These are phyloP conservation scores for Gobiocypris rarus DNA, from an alignment of 2,113 vertebrate species.

Conservation along the genomic window DNA sequence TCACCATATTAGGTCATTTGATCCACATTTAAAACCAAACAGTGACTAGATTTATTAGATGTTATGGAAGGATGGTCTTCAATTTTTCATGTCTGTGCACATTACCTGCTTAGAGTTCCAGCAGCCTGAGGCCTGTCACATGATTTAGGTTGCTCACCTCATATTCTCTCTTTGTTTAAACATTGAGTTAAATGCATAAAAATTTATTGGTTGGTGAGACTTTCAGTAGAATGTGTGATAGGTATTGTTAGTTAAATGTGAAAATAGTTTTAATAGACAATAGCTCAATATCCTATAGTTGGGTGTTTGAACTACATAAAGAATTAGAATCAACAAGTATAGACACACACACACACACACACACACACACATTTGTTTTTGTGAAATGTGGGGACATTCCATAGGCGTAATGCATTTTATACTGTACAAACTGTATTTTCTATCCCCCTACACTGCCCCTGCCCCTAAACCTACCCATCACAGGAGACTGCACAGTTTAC, in stretches of 20 bases:
- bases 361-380: not conserved
- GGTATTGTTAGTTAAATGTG: not conserved
- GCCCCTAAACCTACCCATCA: too few species aligned
- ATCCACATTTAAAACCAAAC: not conserved
- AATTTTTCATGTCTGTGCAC: conserved; percentile 33
- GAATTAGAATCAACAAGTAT: not conserved
- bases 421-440: too few species aligned
- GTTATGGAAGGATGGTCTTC: conserved; percentile 9
- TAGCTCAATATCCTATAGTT: not conserved
- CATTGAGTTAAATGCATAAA: not conserved
- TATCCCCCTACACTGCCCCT: too few species aligned
- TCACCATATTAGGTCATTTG: conserved; percentile 35
- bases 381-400: too few species aligned
- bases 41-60: not conserved
- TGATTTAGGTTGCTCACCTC: not conserved
- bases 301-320: not conserved
- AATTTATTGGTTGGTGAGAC: not conserved
- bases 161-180: not conserved
- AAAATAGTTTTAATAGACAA: not conserved
- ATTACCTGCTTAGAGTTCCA: not conserved
- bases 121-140: not conserved
- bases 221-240: not conserved
- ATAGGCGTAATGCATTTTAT: too few species aligned
- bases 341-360: not conserved
- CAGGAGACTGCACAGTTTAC: too few species aligned